phyloP scores from a whole-genome alignment of 53 echinoderm and acorn worm genomes.

The Stichopus horrens region DNA sequence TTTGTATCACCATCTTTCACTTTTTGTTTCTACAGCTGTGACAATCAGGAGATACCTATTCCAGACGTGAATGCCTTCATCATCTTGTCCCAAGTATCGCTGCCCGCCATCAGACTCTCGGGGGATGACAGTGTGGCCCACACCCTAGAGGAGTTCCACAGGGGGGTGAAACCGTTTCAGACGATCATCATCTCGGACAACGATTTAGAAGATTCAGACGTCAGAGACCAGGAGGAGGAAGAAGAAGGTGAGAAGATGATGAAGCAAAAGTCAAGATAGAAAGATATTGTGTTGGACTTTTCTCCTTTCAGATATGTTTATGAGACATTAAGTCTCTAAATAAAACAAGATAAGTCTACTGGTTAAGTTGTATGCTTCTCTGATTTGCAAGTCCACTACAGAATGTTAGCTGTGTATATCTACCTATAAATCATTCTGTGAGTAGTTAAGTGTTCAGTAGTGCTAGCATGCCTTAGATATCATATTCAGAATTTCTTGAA shows the following conservation, averaged over 20 bases:
- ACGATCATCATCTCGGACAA: slow-evolving; percentile 68
- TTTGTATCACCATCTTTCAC: not conserved
- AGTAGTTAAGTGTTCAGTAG: no score
- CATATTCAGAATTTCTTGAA: no score
- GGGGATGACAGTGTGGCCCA: slow-evolving; percentile 82
- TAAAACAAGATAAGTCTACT: no score
- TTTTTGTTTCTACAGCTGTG: slow-evolving; percentile 59
- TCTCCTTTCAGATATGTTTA: no score
- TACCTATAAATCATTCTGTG: no score
- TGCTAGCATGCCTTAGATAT: no score
- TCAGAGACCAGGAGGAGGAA: slow-evolving; percentile 66
- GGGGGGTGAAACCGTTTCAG: slow-evolving; percentile 74
- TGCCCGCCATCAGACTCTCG: slow-evolving; percentile 81
- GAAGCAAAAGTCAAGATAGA: no score
- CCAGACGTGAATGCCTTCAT: slow-evolving; percentile 75
- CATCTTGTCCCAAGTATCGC: slow-evolving; percentile 79
- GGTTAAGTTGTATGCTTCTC: no score
- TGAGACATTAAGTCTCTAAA: no score
- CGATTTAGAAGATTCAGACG: slow-evolving; percentile 65
- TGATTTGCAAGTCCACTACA: no score
- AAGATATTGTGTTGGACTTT: no score
- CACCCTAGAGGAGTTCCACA: slow-evolving; percentile 57
- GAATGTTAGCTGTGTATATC: no score
- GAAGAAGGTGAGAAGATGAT: slow-evolving; percentile 37
- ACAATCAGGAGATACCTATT: slow-evolving; percentile 73